phyloP scores from a whole-genome alignment of 2,888 invertebrate species.

The Clanis bilineata region DNA sequence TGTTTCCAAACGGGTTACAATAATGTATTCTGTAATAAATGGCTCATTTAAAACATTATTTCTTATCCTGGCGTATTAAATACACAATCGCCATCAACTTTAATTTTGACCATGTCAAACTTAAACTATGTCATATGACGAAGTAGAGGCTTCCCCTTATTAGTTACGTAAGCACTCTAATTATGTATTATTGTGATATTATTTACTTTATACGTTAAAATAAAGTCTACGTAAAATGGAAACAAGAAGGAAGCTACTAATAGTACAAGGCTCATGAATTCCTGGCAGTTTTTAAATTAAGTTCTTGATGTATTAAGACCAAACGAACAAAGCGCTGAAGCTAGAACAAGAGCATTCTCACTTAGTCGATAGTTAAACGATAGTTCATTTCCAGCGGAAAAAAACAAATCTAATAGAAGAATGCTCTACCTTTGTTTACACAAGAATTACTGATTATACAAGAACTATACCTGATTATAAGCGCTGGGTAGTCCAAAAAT shows the following conservation, averaged over 20 bases:
- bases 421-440: too few species aligned
- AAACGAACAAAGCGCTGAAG: too few species aligned
- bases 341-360: too few species aligned
- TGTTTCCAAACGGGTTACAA: background rate
- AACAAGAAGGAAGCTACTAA: slow-evolving; percentile 37
- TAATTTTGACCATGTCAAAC: background rate
- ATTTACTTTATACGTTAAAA: slow-evolving; percentile 28
- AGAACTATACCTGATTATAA: too few species aligned
- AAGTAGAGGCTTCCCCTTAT: background rate
- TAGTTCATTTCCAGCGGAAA: too few species aligned
- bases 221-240: slow-evolving; percentile 47
- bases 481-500: too few species aligned
- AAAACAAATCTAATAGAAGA: too few species aligned
- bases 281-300: slow-evolving; percentile 15
- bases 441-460: too few species aligned
- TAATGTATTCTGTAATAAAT: background rate
- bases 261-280: background rate
- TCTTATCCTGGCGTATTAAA: background rate
- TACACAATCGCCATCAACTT: background rate
- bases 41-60: background rate
- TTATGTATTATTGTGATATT: too few species aligned
- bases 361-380: too few species aligned
- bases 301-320: background rate
- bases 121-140: background rate
- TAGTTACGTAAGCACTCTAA: background rate